A percentile compares a stretch with the other conserved stretches of the same genome.
Evolutionary conservation across 2,888 invertebrate species (phyloP).

Genomic region (Hirtodrosophila trivittata): DNA sequence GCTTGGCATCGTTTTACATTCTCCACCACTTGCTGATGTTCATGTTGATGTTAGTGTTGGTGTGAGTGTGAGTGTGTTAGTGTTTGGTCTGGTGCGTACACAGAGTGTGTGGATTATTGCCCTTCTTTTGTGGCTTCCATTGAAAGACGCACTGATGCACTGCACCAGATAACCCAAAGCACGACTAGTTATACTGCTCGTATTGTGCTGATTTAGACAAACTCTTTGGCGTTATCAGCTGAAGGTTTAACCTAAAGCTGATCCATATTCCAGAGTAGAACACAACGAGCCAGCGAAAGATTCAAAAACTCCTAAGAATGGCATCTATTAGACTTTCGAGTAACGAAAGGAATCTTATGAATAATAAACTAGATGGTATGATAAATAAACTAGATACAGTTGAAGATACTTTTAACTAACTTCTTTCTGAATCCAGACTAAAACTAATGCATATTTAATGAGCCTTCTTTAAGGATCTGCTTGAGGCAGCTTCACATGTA

Average conservation of each 20-base stretch:
- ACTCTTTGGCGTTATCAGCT: conserved; percentile 13
- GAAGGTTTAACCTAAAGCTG: neutral
- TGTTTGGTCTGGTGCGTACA: conserved; percentile 18
- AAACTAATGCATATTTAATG: conserved; percentile 11
- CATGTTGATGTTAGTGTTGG: neutral
- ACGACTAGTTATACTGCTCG: conserved; percentile 1
- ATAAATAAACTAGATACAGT: too few relatives aligned
- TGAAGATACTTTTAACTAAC: too few relatives aligned
- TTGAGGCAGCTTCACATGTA: too few relatives aligned
- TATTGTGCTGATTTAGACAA: neutral
- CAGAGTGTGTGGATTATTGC: conserved; percentile 1
- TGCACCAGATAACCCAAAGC: too few relatives aligned
- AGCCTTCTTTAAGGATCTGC: neutral
- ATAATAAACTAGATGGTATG: too few relatives aligned
- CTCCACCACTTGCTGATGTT: too few relatives aligned
- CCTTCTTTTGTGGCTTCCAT: conserved; percentile 33
- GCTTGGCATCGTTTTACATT: conserved; percentile 63
- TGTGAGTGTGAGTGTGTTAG: too few relatives aligned
- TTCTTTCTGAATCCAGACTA: too few relatives aligned
- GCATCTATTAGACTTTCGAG: too few relatives aligned
- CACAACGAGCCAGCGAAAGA: neutral
- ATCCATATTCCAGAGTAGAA: conserved; percentile 1
- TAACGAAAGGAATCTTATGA: too few relatives aligned
- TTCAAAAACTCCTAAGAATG: neutral
- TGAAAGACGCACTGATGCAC: neutral